Evolutionary conservation across 2,113 vertebrate genomes (phyloP).

Genomic region (Halichoerus grypus): DNA sequence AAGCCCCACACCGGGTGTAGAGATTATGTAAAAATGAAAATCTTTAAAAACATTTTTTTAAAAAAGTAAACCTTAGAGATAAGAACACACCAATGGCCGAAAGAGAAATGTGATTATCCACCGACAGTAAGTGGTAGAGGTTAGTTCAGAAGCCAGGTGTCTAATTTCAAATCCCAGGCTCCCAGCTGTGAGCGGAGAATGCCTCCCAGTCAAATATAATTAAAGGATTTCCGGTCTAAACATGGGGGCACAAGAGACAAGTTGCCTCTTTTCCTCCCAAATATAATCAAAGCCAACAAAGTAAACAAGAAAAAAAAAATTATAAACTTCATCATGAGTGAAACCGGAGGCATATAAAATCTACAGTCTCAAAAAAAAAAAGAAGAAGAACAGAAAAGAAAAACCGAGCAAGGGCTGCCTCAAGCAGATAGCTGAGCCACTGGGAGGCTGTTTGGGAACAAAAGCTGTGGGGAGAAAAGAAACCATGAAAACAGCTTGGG

Average conservation of each 20-base stretch:
- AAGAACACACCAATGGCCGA: neutral
- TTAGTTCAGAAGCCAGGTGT: neutral
- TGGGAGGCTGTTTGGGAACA: neutral
- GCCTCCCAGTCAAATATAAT: neutral
- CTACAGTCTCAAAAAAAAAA: neutral
- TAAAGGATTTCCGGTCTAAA: neutral
- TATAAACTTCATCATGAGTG: neutral
- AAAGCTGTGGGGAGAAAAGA: neutral
- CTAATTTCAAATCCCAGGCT: neutral
- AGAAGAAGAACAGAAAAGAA: neutral
- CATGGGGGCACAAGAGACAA: neutral
- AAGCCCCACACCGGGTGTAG: neutral
- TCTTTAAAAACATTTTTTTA: neutral
- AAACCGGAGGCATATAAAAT: neutral
- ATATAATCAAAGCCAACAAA: constrained; percentile 27
- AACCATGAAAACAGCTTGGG: too few species aligned
- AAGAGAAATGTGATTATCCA: neutral
- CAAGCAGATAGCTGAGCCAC: neutral
- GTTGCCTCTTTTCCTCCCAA: neutral
- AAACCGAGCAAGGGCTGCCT: neutral
- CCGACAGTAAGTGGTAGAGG: neutral
- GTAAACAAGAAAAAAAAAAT: neutral
- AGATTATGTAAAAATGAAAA: neutral
- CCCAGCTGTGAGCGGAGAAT: neutral
- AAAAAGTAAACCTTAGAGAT: neutral